phyloP scores from a whole-genome alignment of 2,888 invertebrate genomes.

The Eupithecia subfuscata region DNA sequence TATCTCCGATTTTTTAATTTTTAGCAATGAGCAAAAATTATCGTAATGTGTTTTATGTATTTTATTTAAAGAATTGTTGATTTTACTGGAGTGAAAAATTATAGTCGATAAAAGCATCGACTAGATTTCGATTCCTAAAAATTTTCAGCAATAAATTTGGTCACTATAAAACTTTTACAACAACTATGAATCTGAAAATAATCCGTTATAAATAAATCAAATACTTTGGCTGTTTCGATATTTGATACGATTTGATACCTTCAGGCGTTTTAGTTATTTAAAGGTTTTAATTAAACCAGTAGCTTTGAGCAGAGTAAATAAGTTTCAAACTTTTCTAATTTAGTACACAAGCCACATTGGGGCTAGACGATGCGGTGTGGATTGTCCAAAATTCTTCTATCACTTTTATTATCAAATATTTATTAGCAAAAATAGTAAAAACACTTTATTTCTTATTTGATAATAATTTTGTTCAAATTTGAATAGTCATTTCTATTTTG shows the following conservation, averaged over 20 bases:
- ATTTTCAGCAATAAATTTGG: background rate
- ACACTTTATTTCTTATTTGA: too few relatives aligned
- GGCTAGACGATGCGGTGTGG: background rate
- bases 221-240: background rate
- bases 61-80: too few relatives aligned
- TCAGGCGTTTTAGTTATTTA: background rate
- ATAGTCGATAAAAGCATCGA: background rate
- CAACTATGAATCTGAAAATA: background rate
- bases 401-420: too few relatives aligned
- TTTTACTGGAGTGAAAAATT: background rate
- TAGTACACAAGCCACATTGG: background rate
- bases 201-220: background rate
- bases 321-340: background rate
- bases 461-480: too few relatives aligned
- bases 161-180: background rate
- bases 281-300: background rate
- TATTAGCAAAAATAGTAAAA: background rate
- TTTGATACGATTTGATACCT: background rate
- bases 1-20: slow-evolving; percentile 17
- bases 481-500: too few relatives aligned
- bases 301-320: background rate
- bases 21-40: background rate
- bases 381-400: background rate
- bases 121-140: background rate
- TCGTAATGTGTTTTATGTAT: too few relatives aligned